Base-by-base conservation (phyloP, 2,113 vertebrate species). In the Tragelaphus scriptus region DNA sequence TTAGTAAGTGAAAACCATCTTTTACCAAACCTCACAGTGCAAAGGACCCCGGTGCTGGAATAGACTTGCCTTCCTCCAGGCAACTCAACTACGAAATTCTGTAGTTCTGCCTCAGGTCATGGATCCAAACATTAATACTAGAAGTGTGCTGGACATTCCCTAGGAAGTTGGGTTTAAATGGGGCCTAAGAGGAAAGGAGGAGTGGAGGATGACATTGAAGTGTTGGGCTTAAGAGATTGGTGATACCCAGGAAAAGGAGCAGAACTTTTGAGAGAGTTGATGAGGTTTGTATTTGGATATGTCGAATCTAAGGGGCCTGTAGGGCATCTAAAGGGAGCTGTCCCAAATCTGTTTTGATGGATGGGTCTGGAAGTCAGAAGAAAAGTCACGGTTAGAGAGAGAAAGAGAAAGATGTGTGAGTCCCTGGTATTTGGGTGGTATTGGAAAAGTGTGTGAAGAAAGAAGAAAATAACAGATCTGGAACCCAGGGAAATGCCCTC, bases 1-100 rank as follows among this genome's bases (percentile, higher is more conserved):
- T 97, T 97, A 91, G 75, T 92, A 91, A 93, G 51, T 51, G 49
- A 94, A 88, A 75, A 56, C 9, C 40, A 55, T 97, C 49, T 97
- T 91, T 85, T 61, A 82, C 53, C 75, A 89, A 90, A 63, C 53
- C 49, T 21, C 51, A 53, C 26, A 79, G 80, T 56, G 65, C 58
- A 75, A 51, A 95, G 80, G 81, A 88, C 23, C 13, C 21, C 79
- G 47, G 17, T 58, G 21, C 81, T 90, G 21, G 84, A 90, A 96
- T 53, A 17, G 40, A 25, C 36, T 53, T 55, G 4, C 14, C 11
- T 53, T 84, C 71, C 36, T 63, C 47, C 53, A 59, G 28, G 63
- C 80, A 87, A 56, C 47, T 85, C 30, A 90, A 19, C 58, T 58
- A 51, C 86, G 63, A 85, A 94, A 80, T 51, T 59, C 44, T 95